Evolutionary conservation across 1,140 invertebrate genomes (phyloP).

Genomic region (Dreissena rostriformis): DNA sequence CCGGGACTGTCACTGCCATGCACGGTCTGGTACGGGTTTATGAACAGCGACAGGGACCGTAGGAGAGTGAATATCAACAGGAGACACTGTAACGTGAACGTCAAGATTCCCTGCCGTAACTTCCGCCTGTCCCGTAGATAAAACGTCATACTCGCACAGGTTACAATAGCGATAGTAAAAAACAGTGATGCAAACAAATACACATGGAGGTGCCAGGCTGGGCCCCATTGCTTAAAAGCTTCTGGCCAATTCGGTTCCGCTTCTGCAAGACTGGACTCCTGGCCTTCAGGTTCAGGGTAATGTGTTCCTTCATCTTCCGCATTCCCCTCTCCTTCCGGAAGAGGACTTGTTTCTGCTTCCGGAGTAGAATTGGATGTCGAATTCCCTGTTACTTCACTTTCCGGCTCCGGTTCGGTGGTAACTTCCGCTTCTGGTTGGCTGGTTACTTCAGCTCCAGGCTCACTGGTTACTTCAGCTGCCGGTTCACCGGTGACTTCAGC

Average conservation of each 20-base stretch:
- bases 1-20: conserved; percentile 7
- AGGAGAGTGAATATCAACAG: conserved; percentile 50
- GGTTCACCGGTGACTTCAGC: not conserved
- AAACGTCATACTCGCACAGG: conserved; percentile 13
- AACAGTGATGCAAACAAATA: conserved; percentile 53
- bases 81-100: conserved; percentile 57
- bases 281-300: conserved; percentile 10
- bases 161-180: conserved; percentile 27
- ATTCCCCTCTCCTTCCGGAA: not conserved
- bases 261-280: conserved; percentile 51
- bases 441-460: not conserved
- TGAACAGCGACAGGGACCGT: conserved; percentile 44
- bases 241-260: conserved; percentile 58
- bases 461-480: not conserved
- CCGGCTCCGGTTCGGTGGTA: not conserved
- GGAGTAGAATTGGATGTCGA: no score
- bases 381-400: no score
- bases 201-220: conserved; percentile 62
- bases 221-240: conserved; percentile 52
- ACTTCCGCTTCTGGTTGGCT: not conserved
- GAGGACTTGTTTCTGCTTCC: not conserved
- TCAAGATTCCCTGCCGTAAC: conserved; percentile 23
- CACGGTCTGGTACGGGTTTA: conserved; percentile 57
- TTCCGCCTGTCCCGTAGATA: conserved; percentile 17
- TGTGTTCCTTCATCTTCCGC: not conserved